Evolutionary conservation across 2,888 invertebrate species (phyloP).

Genomic region (Andrena minutula): DNA sequence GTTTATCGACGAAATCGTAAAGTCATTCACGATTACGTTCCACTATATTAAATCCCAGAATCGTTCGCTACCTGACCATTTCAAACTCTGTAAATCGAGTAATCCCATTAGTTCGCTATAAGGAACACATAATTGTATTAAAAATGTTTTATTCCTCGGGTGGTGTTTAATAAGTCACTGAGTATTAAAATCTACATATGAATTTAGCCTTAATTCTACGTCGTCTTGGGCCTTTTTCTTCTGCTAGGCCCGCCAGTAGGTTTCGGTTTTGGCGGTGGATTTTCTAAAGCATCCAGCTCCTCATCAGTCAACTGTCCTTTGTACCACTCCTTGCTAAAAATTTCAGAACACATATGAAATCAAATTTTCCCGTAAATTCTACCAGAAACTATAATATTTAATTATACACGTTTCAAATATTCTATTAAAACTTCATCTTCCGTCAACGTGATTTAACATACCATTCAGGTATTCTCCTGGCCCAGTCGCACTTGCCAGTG

Average conservation of each 20-base stretch:
- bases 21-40: constrained; percentile 4
- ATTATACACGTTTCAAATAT: not conserved
- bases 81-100: not conserved
- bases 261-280: constrained; percentile 90
- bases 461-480: constrained; percentile 96
- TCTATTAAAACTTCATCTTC: not conserved
- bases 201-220: constrained; percentile 63
- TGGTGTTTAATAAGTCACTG: constrained; percentile 53
- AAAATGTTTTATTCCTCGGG: constrained; percentile 73
- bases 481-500: constrained; percentile 93
- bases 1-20: constrained; percentile 7
- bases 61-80: not conserved
- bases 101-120: not conserved
- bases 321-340: constrained; percentile 95
- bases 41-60: not conserved
- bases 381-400: not conserved
- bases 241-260: constrained; percentile 85
- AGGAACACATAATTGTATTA: constrained; percentile 34
- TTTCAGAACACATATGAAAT: constrained; percentile 8
- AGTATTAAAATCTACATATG: constrained; percentile 56
- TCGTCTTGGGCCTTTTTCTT: constrained; percentile 85
- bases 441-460: constrained; percentile 83
- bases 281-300: constrained; percentile 92
- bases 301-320: constrained; percentile 93
- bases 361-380: not conserved